Evolutionary conservation across 1,140 invertebrate genomes (phyloP).

Genomic region (Drosophila seguyi): DNA sequence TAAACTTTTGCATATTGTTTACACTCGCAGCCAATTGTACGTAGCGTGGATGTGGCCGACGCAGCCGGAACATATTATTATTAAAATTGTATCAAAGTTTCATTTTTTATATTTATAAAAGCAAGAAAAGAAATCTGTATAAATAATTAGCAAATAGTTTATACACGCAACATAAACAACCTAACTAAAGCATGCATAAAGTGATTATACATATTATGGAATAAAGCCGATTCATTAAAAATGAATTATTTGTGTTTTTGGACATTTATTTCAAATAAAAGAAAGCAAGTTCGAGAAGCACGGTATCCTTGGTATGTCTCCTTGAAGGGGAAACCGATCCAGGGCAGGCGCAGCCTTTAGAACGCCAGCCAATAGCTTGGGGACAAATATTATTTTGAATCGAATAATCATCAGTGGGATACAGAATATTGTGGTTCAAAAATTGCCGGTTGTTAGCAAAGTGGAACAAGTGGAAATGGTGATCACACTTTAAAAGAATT

Average conservation of each 20-base stretch:
- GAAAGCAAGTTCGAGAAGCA: too few species aligned
- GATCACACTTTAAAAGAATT: too few species aligned
- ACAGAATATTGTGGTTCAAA: too few species aligned
- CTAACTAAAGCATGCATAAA: conserved; percentile 80
- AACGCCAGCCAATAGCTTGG: too few species aligned
- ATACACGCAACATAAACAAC: conserved; percentile 56
- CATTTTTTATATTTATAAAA: conserved; percentile 82
- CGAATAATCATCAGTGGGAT: too few species aligned
- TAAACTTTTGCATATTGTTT: conserved; percentile 73
- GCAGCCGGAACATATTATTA: conserved; percentile 50
- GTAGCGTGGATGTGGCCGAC: conserved; percentile 22
- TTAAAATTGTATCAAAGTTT: conserved; percentile 74
- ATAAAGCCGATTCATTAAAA: conserved; percentile 74
- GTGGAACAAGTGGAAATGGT: too few species aligned
- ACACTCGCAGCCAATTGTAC: conserved; percentile 44
- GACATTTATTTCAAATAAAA: neutral
- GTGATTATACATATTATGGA: conserved; percentile 80
- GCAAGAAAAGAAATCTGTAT: conserved; percentile 55
- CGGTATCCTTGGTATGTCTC: too few species aligned
- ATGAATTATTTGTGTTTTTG: conserved; percentile 17
- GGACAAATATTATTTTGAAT: too few species aligned
- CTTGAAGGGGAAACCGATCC: too few species aligned
- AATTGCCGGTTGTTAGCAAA: too few species aligned
- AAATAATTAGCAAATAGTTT: conserved; percentile 75
- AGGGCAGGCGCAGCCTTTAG: too few species aligned